Base-by-base conservation (phyloP, 2,888 invertebrate species). In the Rapana venosa region DNA sequence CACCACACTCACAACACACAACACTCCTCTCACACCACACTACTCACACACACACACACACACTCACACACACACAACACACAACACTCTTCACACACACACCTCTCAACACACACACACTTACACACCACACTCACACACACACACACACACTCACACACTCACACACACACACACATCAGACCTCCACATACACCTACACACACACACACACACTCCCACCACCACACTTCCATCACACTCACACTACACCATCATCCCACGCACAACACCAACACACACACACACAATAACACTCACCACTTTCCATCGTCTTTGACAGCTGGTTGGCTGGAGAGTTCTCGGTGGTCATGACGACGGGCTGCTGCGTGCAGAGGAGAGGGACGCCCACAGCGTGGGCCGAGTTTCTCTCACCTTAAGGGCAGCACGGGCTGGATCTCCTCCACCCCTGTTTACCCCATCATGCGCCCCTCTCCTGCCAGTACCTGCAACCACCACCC, bases 261-360 rank as follows among this genome's bases (percentile, higher is more conserved):
- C n/a, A n/a, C n/a, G n/a, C n/a, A n/a, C n/a, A n/a, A n/a, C n/a
- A n/a, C n/a, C n/a, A n/a, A 26, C 22, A 26, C 70, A 70, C 70
- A 70, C 26, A 13, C 70, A 70, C 70, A 61, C 13, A 20, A 4
- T 61, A 61, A 17, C n/a, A 0, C 97, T 97, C 95, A 99, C 99
- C 95, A 98, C 97, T 98, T 99, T 99, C 99, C 99, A 99, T 96
- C 99, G 96, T 99, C 99, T 97, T 99, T 99, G 95, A 99, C 99
- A 99, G 98, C 97, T 99, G 98, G 88, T 99, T 99, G 74, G 98
- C 96, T 99, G 98, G 95, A 99, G 97, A 93, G 97, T 99, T 99
- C 92, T 96, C 96, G 58, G 93, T 93, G 91, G 92, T 92, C 87
- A 93, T 90, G 84, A 32, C 87, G 87, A 90, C 81, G n/a, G 26